Evolutionary conservation across 2,797 vertebrate genomes (phyloP).

Genomic region (Buceros bicornis): DNA sequence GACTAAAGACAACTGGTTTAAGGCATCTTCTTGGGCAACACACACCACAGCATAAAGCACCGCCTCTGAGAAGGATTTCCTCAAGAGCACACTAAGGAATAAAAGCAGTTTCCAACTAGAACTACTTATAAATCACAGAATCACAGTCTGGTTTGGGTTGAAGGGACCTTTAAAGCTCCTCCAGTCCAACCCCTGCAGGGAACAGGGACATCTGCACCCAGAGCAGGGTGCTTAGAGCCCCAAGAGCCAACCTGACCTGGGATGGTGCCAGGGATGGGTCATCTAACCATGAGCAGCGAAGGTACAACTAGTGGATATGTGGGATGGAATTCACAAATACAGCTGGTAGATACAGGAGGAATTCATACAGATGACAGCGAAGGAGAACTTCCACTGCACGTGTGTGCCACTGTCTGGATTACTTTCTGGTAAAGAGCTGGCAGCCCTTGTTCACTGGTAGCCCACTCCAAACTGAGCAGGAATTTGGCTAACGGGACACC

Average conservation of each 20-base stretch:
- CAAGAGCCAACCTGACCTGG: neutral
- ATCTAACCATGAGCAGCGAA: neutral
- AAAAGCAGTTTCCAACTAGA: neutral
- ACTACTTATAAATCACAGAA: neutral
- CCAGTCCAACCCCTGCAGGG: neutral
- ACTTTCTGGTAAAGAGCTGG: neutral
- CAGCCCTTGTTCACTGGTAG: neutral
- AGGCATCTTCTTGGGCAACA: neutral
- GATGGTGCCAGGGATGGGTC: neutral
- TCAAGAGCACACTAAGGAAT: neutral
- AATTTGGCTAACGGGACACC: neutral
- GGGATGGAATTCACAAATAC: neutral
- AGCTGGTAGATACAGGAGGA: neutral
- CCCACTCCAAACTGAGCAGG: neutral
- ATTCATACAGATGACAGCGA: rapidly evolving
- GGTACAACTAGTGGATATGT: rapidly evolving
- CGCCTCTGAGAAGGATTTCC: neutral
- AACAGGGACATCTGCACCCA: neutral
- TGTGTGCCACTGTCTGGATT: neutral
- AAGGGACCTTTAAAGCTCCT: neutral
- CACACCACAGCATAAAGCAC: neutral
- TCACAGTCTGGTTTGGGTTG: neutral
- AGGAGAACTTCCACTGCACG: neutral
- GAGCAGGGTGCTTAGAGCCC: neutral
- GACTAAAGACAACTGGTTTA: neutral